Evolutionary conservation across 2,888 invertebrate genomes (phyloP), one percentile per base, ranked within the genome.

Genomic region (Frankliniella fusca): DNA sequence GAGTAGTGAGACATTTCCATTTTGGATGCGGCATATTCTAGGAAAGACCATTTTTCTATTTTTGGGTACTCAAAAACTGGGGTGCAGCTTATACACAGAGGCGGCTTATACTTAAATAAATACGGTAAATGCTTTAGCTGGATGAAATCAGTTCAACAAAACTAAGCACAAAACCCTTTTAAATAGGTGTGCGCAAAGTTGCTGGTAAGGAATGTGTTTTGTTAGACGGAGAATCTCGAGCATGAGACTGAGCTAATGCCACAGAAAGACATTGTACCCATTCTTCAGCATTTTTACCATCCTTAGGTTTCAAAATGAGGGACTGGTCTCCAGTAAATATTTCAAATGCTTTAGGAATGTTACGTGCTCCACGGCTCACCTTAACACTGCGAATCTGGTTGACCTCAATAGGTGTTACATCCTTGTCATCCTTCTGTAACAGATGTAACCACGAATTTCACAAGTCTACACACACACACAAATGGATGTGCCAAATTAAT

Each of bases 231-330:
- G 88, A 88, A 83, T 92, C 92, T 61, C 91, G 88, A 0, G 93
- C 92, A 85, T 95, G 94, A 0, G 94, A 94, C 88, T 96, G 95
- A 0, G 97, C 97, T 18, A 97, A 95, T 8, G 96, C 97, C 84
- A 97, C 95, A 87, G 96, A 96, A 84, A 97, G 91, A 88, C 96
- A 97, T 88, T 97, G 97, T 80, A 97, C 96, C 97, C 98, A 98
- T 88, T 97, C 95, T 89, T 97, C 97, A 0, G 97, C 97, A 88
- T 97, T 95, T 89, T 95, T 96, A 80, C 96, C 95, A 87, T 97
- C 96, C 88, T 96, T 96, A 11, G 97, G 97, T 89, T 98, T 97
- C 85, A 98, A 91, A 86, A 97, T 95, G 85, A 97, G 92, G 15
- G 95, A 95, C 88, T 96, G 96, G 88, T 97, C 96, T 82, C 94